Conservation (phyloP, 2,113 vertebrate species). For the Oreochromis tanganicae region DNA sequence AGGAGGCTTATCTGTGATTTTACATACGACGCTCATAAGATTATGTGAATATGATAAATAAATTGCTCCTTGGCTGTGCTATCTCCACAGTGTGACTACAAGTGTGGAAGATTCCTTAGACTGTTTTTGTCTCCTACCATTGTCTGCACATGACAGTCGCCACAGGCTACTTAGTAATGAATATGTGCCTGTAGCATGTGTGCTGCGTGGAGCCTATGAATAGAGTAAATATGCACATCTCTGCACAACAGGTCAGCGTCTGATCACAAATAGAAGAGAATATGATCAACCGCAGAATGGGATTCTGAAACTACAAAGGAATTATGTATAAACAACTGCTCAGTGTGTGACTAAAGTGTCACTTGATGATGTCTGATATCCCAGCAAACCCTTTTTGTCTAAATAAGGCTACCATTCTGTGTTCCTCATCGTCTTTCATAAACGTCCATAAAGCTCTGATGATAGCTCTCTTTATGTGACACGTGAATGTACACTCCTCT, state of each 20-base stretch:
- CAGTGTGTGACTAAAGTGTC: slow-evolving; percentile 52
- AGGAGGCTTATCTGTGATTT: slow-evolving; percentile 64
- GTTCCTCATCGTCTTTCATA: slow-evolving; percentile 51
- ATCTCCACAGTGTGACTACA: slow-evolving; percentile 42
- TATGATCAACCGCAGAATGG: slow-evolving; percentile 53
- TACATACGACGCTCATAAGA: slow-evolving; percentile 43
- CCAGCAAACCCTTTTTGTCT: slow-evolving; percentile 54
- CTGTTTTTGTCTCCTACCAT: slow-evolving; percentile 61
- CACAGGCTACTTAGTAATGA: slow-evolving; percentile 74
- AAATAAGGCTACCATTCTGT: slow-evolving; percentile 57
- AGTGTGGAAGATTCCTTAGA: slow-evolving; percentile 60
- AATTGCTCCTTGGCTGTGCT: slow-evolving; percentile 7
- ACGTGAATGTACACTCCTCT: slow-evolving; percentile 51
- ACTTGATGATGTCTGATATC: slow-evolving; percentile 48
- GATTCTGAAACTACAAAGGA: slow-evolving; percentile 62
- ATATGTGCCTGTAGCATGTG: slow-evolving; percentile 68
- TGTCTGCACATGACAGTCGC: slow-evolving; percentile 68
- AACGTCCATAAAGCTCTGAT: slow-evolving; percentile 49
- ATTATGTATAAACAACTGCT: slow-evolving; percentile 62
- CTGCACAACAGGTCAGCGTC: slow-evolving; percentile 69
- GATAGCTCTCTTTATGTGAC: slow-evolving; percentile 52
- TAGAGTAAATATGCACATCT: slow-evolving; percentile 70
- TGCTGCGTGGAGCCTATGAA: slow-evolving; percentile 58
- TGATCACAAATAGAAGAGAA: slow-evolving; percentile 49
- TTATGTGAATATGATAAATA: slow-evolving; percentile 63